phyloP scores from a whole-genome alignment of 2,797 vertebrate genomes.

The Ctenopoma kingsleyae region DNA sequence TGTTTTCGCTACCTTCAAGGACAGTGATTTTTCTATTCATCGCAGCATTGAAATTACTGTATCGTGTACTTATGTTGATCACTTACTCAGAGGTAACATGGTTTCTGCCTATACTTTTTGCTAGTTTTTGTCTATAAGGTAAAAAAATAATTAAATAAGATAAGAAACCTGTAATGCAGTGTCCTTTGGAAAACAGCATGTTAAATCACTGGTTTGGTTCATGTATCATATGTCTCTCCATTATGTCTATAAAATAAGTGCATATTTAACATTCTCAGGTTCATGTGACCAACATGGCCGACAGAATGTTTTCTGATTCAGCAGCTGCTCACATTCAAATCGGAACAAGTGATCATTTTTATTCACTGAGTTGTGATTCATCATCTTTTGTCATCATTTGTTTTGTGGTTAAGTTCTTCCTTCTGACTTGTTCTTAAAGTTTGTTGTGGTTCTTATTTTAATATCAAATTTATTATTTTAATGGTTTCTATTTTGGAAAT shows the following conservation, averaged over 20 bases:
- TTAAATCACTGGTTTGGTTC: neutral
- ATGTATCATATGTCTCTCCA: neutral
- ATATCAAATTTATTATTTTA: constrained; percentile 6
- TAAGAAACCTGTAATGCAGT: neutral
- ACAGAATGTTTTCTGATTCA: constrained; percentile 25
- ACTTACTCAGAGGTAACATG: neutral
- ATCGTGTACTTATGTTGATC: neutral
- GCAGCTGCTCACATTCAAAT: constrained; percentile 22
- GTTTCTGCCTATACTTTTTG: neutral
- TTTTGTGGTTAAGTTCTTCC: constrained; percentile 20
- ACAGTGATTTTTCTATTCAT: neutral
- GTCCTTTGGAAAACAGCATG: neutral
- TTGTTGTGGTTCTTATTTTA: constrained; percentile 18
- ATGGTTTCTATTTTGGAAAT: constrained; percentile 7
- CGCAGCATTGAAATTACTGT: neutral
- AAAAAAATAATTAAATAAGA: neutral
- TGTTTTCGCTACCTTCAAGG: constrained; percentile 3
- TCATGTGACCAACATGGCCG: constrained; percentile 40
- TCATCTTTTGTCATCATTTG: constrained; percentile 4
- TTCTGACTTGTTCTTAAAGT: constrained; percentile 4
- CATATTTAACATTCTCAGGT: constrained; percentile 31
- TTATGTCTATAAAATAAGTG: neutral
- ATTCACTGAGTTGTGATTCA: constrained; percentile 11
- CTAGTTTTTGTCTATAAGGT: neutral
- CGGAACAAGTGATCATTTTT: neutral